Evolutionary conservation across 2,113 vertebrate species (phyloP).

Genomic region (Myxocyprinus asiaticus): DNA sequence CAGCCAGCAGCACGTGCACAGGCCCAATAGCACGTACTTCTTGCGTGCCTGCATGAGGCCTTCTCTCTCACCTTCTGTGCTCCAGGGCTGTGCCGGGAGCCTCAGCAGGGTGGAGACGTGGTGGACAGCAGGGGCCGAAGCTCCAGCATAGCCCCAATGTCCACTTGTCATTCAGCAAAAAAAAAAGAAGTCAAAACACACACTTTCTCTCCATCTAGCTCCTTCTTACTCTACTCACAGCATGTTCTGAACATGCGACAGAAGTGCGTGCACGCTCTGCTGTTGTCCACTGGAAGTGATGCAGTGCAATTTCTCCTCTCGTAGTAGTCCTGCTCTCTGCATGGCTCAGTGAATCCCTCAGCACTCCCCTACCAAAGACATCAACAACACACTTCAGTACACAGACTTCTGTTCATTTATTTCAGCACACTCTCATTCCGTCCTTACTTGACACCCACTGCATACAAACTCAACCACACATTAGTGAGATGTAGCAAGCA

Average conservation of each 20-base stretch:
- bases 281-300: constrained; percentile 56
- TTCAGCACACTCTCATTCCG: constrained; percentile 1
- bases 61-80: constrained; percentile 64
- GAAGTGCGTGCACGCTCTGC: constrained; percentile 57
- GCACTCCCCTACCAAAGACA: constrained; percentile 64
- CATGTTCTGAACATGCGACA: constrained; percentile 42
- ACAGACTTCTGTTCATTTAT: constrained; percentile 47
- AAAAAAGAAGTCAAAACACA: constrained; percentile 42
- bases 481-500: neutral
- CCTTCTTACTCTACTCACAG: constrained; percentile 42
- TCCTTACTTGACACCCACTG: neutral
- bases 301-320: constrained; percentile 63
- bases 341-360: constrained; percentile 68
- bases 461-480: constrained; percentile 5
- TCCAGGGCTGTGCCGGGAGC: constrained; percentile 59
- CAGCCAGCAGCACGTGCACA: constrained; percentile 88
- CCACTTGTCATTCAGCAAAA: constrained; percentile 45
- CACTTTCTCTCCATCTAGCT: neutral
- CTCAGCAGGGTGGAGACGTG: constrained; percentile 44
- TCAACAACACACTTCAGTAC: constrained; percentile 67
- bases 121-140: constrained; percentile 28
- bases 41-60: constrained; percentile 91
- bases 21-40: constrained; percentile 88
- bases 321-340: constrained; percentile 65
- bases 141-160: constrained; percentile 44